Conservation (phyloP, 1,140 invertebrate genomes). For the Ptiloglossa arizonensis region DNA sequence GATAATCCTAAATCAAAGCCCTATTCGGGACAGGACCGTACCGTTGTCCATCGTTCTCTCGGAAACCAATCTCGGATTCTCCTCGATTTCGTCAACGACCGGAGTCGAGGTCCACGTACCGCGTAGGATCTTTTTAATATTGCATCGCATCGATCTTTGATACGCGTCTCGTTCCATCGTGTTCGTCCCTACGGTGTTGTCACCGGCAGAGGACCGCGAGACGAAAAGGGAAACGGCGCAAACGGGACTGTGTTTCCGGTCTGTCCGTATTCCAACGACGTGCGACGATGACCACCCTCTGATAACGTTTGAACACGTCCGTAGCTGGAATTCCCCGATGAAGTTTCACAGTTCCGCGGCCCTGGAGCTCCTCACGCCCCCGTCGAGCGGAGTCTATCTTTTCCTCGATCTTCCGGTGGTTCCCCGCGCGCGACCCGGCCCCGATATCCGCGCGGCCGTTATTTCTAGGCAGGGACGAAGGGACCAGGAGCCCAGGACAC, state of each 20-base stretch:
- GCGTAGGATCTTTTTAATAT: slow-evolving; percentile 52
- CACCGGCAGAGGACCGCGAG: not conserved
- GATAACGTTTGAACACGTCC: slow-evolving; percentile 65
- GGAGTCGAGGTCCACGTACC: too few species aligned
- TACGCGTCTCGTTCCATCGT: not conserved
- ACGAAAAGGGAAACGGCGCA: slow-evolving; percentile 24
- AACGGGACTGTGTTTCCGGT: slow-evolving; percentile 6
- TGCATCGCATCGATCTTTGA: slow-evolving; percentile 29
- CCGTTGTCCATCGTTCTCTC: not conserved
- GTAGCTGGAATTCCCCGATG: slow-evolving; percentile 49
- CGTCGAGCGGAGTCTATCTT: not conserved
- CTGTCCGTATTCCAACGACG: slow-evolving; percentile 54
- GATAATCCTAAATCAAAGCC: slow-evolving; percentile 47
- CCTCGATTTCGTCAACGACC: slow-evolving; percentile 17
- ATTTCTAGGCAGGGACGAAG: slow-evolving; percentile 15
- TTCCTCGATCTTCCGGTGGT: slow-evolving; percentile 27
- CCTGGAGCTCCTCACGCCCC: too few species aligned
- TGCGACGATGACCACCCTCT: slow-evolving; percentile 52
- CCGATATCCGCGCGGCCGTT: slow-evolving; percentile 34
- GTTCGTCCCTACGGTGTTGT: not conserved
- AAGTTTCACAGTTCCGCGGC: slow-evolving; percentile 26
- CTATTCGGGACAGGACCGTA: slow-evolving; percentile 21
- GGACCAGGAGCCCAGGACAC: slow-evolving; percentile 18
- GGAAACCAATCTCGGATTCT: slow-evolving; percentile 2
- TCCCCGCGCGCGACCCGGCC: slow-evolving; percentile 19